These are phyloP conservation scores for Phaethornis superciliosus DNA, from an alignment of 2,113 vertebrate genomes.

Conservation along the genomic window DNA sequence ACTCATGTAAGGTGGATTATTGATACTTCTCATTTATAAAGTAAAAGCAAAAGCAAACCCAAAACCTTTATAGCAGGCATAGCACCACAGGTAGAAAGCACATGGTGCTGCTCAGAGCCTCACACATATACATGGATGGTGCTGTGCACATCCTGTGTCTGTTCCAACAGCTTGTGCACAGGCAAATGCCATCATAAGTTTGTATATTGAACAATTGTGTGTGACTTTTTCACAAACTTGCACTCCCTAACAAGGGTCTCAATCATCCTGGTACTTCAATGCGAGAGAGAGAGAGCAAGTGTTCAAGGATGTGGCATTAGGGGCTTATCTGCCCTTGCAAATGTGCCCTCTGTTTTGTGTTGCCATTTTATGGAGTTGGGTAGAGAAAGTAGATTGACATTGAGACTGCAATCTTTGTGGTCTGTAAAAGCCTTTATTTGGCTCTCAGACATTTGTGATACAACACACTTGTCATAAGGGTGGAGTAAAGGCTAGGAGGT, in stretches of 20 bases:
- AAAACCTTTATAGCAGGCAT: not conserved
- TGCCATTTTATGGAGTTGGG: not conserved
- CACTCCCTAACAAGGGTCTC: not conserved
- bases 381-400: not conserved
- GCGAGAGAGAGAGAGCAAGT: not conserved
- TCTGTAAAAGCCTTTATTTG: not conserved
- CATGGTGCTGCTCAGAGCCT: not conserved
- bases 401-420: not conserved
- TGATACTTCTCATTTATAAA: not conserved
- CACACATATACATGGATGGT: accelerated
- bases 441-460: not conserved
- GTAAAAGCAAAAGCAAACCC: not conserved
- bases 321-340: not conserved
- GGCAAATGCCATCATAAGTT: not conserved
- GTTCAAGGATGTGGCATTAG: not conserved
- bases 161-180: not conserved
- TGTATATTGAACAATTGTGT: accelerated
- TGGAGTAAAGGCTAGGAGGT: not conserved
- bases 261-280: not conserved
- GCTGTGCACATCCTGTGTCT: not conserved
- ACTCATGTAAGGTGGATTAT: not conserved
- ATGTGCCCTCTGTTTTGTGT: not conserved
- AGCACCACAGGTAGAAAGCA: not conserved
- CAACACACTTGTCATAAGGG: not conserved
- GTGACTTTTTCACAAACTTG: not conserved